phyloP scores from a whole-genome alignment of 2,888 invertebrate species.

The Neoascia interrupta region DNA sequence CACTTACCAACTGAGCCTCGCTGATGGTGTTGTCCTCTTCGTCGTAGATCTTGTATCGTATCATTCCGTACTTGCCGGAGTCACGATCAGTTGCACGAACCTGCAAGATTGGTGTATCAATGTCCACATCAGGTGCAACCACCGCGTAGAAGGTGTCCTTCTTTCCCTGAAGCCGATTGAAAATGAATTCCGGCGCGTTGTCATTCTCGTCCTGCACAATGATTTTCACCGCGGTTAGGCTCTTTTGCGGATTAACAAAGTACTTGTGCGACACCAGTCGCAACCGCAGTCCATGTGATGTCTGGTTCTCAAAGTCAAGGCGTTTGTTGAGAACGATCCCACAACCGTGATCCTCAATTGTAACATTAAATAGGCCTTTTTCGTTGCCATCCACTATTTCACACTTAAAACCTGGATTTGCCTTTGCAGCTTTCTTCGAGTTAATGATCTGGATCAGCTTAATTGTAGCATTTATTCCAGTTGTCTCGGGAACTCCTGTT shows the following conservation, averaged over 20 bases:
- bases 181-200: conserved; percentile 90
- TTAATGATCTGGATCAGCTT: conserved; percentile 79
- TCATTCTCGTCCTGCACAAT: conserved; percentile 93
- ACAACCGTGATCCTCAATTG: conserved; percentile 90
- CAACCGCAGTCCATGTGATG: conserved; percentile 87
- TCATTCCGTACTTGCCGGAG: conserved; percentile 89
- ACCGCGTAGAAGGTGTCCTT: conserved; percentile 90
- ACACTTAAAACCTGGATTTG: conserved; percentile 84
- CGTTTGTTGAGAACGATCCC: conserved; percentile 86
- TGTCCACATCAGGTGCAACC: conserved; percentile 86
- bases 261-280: conserved; percentile 90
- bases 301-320: conserved; percentile 89
- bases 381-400: conserved; percentile 89
- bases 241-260: conserved; percentile 88
- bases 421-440: conserved; percentile 76
- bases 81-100: conserved; percentile 93
- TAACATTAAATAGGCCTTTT: conserved; percentile 84
- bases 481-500: conserved; percentile 87
- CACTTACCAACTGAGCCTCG: conserved; percentile 75
- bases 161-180: conserved; percentile 83
- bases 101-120: conserved; percentile 89
- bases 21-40: conserved; percentile 76
- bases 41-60: conserved; percentile 83
- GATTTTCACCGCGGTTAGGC: conserved; percentile 87
- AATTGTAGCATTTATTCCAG: conserved; percentile 78